Percentiles rank a stretch among this genome's conserved stretches.
Conservation (phyloP, 2,888 invertebrate genomes). For the Epinotia ramella region DNA sequence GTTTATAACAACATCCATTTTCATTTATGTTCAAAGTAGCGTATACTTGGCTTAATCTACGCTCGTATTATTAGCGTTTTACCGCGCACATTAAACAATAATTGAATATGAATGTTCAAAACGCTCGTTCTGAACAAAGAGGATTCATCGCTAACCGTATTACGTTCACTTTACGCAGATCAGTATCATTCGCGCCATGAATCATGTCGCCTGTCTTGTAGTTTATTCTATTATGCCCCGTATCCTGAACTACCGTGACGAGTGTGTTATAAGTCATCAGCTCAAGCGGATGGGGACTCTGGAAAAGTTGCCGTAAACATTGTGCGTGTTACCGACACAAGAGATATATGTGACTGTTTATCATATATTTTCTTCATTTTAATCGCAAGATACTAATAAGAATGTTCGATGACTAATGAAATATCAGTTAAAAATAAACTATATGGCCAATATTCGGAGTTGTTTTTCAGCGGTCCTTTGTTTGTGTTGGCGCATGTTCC, state of each 20-base stretch:
- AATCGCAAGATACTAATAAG: too few species aligned
- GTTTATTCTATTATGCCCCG: slow-evolving; percentile 42
- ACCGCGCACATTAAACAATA: neutral
- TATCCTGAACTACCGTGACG: slow-evolving; percentile 26
- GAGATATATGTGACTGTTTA: too few species aligned
- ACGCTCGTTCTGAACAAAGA: slow-evolving; percentile 5
- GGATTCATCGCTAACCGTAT: slow-evolving; percentile 27
- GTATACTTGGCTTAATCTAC: neutral
- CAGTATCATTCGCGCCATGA: slow-evolving; percentile 30
- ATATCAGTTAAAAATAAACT: too few species aligned
- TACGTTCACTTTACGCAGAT: slow-evolving; percentile 25
- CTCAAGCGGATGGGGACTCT: neutral
- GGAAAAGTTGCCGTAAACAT: too few species aligned
- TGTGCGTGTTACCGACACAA: neutral
- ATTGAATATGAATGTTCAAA: neutral
- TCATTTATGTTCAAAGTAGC: neutral
- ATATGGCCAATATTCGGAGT: too few species aligned
- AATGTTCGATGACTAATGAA: too few species aligned
- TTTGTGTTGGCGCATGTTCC: too few species aligned
- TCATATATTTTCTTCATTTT: too few species aligned
- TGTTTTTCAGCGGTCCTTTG: too few species aligned
- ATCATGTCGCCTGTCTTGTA: slow-evolving; percentile 42
- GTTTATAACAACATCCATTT: too few species aligned
- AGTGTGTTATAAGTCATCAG: neutral
- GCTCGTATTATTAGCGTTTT: neutral